phyloP scores from a whole-genome alignment of 2,888 invertebrate genomes.

The Callinectes sapidus region DNA sequence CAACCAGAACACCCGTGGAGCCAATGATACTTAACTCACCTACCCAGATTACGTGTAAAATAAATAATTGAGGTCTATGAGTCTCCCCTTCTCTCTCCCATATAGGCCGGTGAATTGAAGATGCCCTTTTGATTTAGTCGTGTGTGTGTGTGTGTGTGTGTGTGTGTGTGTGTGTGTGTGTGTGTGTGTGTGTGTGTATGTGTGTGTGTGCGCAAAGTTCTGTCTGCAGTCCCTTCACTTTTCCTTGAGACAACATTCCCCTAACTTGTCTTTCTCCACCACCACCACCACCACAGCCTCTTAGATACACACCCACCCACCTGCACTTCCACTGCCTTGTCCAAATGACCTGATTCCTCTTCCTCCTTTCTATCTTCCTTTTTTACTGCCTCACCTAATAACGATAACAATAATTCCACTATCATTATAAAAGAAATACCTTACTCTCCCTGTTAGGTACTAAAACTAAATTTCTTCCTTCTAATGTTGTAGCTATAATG shows the following conservation, averaged over 20 bases:
- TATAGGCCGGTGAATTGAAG: too few species aligned
- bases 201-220: not conserved
- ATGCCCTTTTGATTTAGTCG: not conserved
- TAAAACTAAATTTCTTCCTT: too few species aligned
- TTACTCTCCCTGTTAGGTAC: too few species aligned
- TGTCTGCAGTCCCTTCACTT: not conserved
- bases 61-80: too few species aligned
- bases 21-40: too few species aligned
- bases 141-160: not conserved
- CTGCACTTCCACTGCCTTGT: not conserved
- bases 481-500: too few species aligned
- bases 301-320: not conserved
- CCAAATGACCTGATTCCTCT: not conserved
- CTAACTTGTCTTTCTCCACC: not conserved
- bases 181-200: not conserved
- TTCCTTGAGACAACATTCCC: not conserved
- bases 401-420: not conserved
- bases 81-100: too few species aligned
- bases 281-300: not conserved
- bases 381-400: not conserved
- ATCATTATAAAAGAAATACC: not conserved
- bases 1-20: not conserved
- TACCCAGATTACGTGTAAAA: too few species aligned
- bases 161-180: slow-evolving; percentile 1
- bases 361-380: not conserved